Conservation (phyloP, 35 echinoderm and acorn worm species). For the Apostichopus japonicus region DNA sequence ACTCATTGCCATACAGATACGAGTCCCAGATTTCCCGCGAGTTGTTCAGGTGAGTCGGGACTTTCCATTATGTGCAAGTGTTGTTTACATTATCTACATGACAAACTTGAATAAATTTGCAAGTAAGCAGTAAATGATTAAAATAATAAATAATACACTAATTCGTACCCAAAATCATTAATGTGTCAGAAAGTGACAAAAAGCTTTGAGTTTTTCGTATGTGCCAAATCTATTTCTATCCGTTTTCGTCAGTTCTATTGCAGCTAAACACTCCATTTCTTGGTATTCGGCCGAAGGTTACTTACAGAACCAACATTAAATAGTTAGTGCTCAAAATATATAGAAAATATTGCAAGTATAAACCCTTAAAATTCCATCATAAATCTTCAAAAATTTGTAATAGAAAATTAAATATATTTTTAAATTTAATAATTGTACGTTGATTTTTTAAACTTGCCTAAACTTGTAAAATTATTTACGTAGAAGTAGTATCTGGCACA, state of each 20-base stretch:
- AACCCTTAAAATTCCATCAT: too few relatives aligned
- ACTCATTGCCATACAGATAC: too few relatives aligned
- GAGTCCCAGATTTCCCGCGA: not conserved
- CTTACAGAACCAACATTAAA: not conserved
- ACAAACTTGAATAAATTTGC: not conserved
- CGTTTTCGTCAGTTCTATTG: conserved; percentile 21
- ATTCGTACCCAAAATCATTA: not conserved
- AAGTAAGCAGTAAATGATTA: not conserved
- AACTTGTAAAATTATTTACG: too few relatives aligned
- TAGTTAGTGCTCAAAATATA: not conserved
- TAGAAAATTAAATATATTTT: too few relatives aligned
- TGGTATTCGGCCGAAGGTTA: conserved; percentile 26
- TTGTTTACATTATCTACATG: not conserved
- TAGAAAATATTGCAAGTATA: too few relatives aligned
- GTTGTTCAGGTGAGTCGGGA: not conserved
- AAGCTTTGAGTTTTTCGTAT: not conserved
- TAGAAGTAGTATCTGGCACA: not conserved
- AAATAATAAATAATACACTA: not conserved
- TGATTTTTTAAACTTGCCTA: too few relatives aligned
- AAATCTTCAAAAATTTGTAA: too few relatives aligned
- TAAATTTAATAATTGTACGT: too few relatives aligned
- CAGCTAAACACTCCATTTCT: conserved; percentile 3
- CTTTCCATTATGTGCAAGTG: not conserved
- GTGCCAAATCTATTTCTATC: conserved; percentile 17
- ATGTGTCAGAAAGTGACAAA: too few relatives aligned